Conservation (phyloP, 2,113 vertebrate species). For the Platanista minor region DNA sequence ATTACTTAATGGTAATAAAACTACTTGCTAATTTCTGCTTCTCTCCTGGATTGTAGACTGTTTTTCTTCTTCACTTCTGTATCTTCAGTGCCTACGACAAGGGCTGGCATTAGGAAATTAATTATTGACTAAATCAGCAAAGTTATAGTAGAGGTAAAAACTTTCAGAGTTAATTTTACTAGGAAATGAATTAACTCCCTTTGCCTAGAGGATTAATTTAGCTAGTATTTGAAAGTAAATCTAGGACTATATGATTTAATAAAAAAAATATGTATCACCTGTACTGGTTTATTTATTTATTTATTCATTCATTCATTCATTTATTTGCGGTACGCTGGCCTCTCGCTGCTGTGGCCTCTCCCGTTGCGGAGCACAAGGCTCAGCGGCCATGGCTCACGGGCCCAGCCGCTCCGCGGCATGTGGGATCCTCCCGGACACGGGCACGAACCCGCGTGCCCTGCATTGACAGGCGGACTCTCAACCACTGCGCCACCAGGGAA, state of each 20-base stretch:
- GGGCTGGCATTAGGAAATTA: not conserved
- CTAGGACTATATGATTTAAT: conserved; percentile 26
- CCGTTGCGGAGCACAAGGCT: too few relatives aligned
- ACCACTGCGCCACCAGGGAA: too few relatives aligned
- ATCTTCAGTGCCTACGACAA: not conserved
- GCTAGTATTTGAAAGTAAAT: not conserved
- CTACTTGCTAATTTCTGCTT: not conserved
- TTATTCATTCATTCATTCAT: too few relatives aligned
- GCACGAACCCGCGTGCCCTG: too few relatives aligned
- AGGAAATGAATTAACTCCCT: conserved; percentile 1
- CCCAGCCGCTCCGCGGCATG: too few relatives aligned
- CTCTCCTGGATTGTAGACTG: not conserved
- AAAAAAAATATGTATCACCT: not conserved
- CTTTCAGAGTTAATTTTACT: not conserved
- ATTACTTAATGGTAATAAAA: not conserved
- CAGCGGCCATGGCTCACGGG: too few relatives aligned
- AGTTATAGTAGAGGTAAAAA: not conserved
- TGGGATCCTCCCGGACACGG: too few relatives aligned
- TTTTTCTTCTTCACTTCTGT: not conserved
- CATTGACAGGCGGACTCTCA: too few relatives aligned
- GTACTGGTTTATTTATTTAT: not conserved
- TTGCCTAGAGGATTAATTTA: not conserved
- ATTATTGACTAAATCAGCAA: not conserved
- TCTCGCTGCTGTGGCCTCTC: too few relatives aligned
- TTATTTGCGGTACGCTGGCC: too few relatives aligned